A percentile compares a stretch with the other conserved stretches of the same genome.
phyloP scores from a whole-genome alignment of 2,888 invertebrate genomes.

The Melieria omissa region DNA sequence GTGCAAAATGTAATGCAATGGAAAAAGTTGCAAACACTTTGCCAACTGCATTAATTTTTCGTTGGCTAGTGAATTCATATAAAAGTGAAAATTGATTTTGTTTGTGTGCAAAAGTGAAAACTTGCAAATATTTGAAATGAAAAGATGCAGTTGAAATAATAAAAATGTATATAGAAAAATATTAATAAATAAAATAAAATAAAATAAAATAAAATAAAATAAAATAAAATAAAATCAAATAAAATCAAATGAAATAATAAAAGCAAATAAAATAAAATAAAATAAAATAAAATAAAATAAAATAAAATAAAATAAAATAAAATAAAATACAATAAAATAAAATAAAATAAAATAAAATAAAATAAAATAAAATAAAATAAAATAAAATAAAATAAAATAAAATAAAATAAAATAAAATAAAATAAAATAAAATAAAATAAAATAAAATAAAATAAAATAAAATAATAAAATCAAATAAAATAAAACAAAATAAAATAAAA shows the following conservation, averaged over 20 bases:
- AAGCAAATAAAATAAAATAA: slow-evolving; percentile 14
- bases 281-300: slow-evolving; percentile 7
- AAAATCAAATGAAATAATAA: slow-evolving; percentile 8
- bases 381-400: slow-evolving; percentile 13
- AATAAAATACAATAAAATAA: not conserved
- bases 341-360: slow-evolving; percentile 1
- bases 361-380: slow-evolving; percentile 14
- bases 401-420: not conserved
- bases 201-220: slow-evolving; percentile 8
- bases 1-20: too few species aligned
- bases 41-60: too few species aligned
- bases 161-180: not conserved
- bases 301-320: slow-evolving; percentile 1
- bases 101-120: too few species aligned
- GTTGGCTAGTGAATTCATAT: too few species aligned
- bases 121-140: not conserved
- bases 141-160: slow-evolving; percentile 7
- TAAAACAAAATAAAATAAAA: slow-evolving; percentile 35
- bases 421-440: not conserved
- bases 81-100: too few species aligned
- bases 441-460: not conserved
- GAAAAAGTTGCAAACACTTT: too few species aligned
- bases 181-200: slow-evolving; percentile 12
- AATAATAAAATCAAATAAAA: slow-evolving; percentile 1
- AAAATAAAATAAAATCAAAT: slow-evolving; percentile 16